These are phyloP conservation scores for Diorhabda sublineata DNA, from an alignment of 1,140 invertebrate species.

Conservation along the genomic window DNA sequence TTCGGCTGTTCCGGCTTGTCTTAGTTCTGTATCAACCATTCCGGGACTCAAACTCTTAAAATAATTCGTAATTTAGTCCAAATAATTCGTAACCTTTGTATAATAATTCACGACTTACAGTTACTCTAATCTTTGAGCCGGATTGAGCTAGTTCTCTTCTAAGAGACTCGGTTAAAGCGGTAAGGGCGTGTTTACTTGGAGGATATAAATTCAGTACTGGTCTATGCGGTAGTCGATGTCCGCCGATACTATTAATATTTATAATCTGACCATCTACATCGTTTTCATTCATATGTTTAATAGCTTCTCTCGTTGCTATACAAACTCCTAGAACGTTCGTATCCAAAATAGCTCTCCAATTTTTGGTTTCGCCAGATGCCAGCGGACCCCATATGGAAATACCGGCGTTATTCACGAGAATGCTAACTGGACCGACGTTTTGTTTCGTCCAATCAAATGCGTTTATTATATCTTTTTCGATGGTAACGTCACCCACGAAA, in stretches of 20 bases:
- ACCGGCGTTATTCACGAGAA: constrained; percentile 73
- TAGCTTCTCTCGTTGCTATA: constrained; percentile 59
- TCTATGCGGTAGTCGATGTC: constrained; percentile 29
- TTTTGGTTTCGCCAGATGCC: constrained; percentile 28
- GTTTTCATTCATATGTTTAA: constrained; percentile 57
- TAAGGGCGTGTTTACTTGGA: constrained; percentile 54
- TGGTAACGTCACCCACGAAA: constrained; percentile 11
- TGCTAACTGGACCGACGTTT: constrained; percentile 59
- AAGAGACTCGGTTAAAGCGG: constrained; percentile 53
- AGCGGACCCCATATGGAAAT: constrained; percentile 27
- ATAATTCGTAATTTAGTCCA: no score
- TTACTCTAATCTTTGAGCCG: constrained; percentile 46
- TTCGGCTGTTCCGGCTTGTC: background rate
- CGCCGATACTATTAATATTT: constrained; percentile 57
- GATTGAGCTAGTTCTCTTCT: constrained; percentile 50
- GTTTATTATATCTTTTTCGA: constrained; percentile 50
- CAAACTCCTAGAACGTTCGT: constrained; percentile 53
- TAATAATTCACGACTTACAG: constrained; percentile 38
- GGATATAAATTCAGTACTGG: constrained; percentile 47
- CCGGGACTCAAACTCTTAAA: background rate
- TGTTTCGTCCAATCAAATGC: constrained; percentile 61
- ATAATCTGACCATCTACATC: constrained; percentile 63
- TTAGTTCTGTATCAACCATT: background rate
- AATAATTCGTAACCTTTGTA: no score
- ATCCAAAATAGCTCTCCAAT: constrained; percentile 15